phyloP scores from a whole-genome alignment of 2,113 vertebrate species.

The Daphoenositta chrysoptera region DNA sequence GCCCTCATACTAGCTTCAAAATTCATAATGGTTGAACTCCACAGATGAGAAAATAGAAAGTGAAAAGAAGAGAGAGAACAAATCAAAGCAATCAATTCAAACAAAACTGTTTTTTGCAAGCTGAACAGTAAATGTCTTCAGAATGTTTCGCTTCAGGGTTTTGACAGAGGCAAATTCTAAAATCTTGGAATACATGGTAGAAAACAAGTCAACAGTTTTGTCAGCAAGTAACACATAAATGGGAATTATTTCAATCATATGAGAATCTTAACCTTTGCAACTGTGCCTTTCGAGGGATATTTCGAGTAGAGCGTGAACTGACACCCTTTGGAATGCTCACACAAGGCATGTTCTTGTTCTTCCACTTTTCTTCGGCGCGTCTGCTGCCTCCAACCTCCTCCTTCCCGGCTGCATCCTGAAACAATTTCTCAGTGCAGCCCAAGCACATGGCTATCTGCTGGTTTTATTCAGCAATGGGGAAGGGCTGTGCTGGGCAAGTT shows the following conservation, averaged over 20 bases:
- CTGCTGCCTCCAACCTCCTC: background rate
- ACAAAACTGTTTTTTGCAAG: background rate
- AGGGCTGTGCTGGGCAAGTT: background rate
- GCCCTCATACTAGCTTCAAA: background rate
- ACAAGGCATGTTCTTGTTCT: background rate
- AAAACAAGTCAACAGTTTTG: conserved; percentile 44
- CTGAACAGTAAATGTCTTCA: conserved; percentile 16
- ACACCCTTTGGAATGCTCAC: background rate
- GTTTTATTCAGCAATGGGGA: background rate
- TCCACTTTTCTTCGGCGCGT: background rate
- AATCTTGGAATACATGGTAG: conserved; percentile 1
- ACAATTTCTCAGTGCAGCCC: background rate
- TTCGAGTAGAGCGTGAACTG: background rate
- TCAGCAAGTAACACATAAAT: conserved; percentile 20
- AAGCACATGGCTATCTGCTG: background rate
- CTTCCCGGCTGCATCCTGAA: background rate
- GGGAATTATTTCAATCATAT: conserved; percentile 26
- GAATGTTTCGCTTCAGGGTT: background rate
- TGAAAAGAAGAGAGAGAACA: conserved; percentile 15
- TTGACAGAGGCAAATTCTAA: conserved; percentile 9
- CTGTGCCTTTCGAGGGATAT: conserved; percentile 24
- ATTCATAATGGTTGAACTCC: background rate
- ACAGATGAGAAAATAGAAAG: conserved; percentile 7
- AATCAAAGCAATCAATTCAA: conserved; percentile 28
- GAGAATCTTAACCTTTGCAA: conserved; percentile 31